phyloP scores from a whole-genome alignment of 2,797 vertebrate species.

The Leptoclinus maculatus region DNA sequence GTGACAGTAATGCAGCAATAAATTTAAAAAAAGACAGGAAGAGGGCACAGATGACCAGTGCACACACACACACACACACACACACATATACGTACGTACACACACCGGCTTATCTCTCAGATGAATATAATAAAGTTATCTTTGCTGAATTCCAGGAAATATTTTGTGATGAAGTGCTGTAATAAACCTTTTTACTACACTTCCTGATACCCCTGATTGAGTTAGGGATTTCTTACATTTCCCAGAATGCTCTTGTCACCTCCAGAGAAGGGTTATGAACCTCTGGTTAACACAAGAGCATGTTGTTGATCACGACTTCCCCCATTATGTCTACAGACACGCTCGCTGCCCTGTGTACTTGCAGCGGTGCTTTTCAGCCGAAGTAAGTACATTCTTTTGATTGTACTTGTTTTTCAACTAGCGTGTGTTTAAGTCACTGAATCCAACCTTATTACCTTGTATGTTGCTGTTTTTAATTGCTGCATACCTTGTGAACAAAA shows the following conservation, averaged over 20 bases:
- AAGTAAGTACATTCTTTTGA: background rate
- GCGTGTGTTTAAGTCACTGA: background rate
- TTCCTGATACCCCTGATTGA: background rate
- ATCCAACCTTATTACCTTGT: background rate
- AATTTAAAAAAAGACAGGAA: constrained; percentile 21
- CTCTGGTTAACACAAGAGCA: background rate
- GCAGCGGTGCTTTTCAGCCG: background rate
- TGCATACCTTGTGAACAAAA: background rate
- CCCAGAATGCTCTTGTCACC: constrained; percentile 25
- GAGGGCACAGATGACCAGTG: constrained; percentile 42
- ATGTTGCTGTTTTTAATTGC: background rate
- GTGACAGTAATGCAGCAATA: constrained; percentile 73
- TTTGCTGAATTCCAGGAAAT: constrained; percentile 24
- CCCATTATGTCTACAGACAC: background rate
- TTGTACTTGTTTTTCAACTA: too few species aligned
- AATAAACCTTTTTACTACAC: constrained; percentile 22
- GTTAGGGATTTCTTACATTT: constrained; percentile 25
- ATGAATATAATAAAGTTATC: constrained; percentile 26
- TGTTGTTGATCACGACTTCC: background rate
- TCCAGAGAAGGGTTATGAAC: background rate
- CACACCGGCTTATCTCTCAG: background rate
- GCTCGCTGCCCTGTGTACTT: background rate
- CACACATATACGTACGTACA: background rate
- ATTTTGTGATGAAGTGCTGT: constrained; percentile 32
- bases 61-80: constrained; percentile 10